Evolutionary conservation across 2,113 vertebrate species (phyloP), one percentile per base, ranked within the genome.

Genomic region (Ondatra zibethicus): DNA sequence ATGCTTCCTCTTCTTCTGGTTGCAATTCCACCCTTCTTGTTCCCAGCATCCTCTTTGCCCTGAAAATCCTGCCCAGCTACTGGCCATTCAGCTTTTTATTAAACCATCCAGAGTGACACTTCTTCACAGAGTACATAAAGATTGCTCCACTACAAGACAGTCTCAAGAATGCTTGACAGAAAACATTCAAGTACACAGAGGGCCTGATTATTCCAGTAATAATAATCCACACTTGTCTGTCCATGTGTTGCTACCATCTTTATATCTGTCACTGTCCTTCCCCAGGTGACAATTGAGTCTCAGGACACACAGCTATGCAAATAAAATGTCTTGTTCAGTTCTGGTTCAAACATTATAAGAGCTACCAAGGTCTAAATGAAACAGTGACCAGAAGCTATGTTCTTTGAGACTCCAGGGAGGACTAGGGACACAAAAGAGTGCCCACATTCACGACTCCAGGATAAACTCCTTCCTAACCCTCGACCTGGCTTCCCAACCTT

Each of bases 161-260:
- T 14, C 5, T 55, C 21, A 47, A 10, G 76, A 55, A 36, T 12
- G 45, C 55, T 27, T 5, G 42, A 36, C 23, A 5, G 16, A 0
- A 25, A 84, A 39, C 0, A 5, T 31, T 5, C 42, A 39, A 13
- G 31, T 10, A 16, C 36, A 10, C 36, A 8, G 19, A 72, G 5
- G n/a, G 11, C 29, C 31, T 3, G 11, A 25, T 5, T 2, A 9
- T 9, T 23, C 10, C 75, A 12, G 9, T 29, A 52, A 36, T 23
- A 55, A 0, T 33, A 25, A n/a, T 19, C 33, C 29, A 29, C 10
- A 10, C 19, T 55, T 0, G 7, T 2, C 19, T 52, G 47, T 36
- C 75, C 45, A 5, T 4, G 13, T 17, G 55, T 42, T 31, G 1
- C 36, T 13, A 42, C 86, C 47, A 25, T 33, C 42, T 47, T 45